Evolutionary conservation across 2,888 invertebrate genomes (phyloP).

Genomic region (Troilus luridus): DNA sequence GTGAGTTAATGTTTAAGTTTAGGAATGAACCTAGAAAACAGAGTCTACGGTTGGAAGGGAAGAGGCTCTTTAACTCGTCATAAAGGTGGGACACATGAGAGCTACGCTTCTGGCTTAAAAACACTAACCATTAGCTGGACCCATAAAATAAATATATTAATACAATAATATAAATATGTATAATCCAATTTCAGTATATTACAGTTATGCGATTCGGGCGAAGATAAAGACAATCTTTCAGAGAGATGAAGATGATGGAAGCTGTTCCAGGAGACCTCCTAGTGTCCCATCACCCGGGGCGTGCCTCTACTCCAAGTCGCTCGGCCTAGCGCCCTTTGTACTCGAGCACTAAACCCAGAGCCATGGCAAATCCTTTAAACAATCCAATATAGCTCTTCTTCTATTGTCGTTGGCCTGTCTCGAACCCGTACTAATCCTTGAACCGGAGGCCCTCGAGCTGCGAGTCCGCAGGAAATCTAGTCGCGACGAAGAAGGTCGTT

Average conservation of each 20-base stretch:
- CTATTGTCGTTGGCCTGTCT: not conserved
- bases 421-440: not conserved
- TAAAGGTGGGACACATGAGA: too few species aligned
- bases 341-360: not conserved
- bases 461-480: not conserved
- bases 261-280: not conserved
- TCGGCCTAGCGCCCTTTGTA: not conserved
- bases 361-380: slow-evolving; percentile 19
- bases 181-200: too few species aligned
- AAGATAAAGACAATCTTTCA: not conserved
- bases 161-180: too few species aligned
- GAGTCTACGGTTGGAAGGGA: too few species aligned
- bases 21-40: too few species aligned
- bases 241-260: not conserved
- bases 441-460: not conserved
- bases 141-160: too few species aligned
- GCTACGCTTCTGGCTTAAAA: too few species aligned
- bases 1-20: too few species aligned
- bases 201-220: too few species aligned
- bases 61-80: too few species aligned
- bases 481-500: not conserved
- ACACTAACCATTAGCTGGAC: too few species aligned
- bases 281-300: not conserved
- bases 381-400: not conserved
- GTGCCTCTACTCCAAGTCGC: not conserved